Conservation (phyloP, 1,140 invertebrate genomes). For the Parasteatoda tepidariorum region DNA sequence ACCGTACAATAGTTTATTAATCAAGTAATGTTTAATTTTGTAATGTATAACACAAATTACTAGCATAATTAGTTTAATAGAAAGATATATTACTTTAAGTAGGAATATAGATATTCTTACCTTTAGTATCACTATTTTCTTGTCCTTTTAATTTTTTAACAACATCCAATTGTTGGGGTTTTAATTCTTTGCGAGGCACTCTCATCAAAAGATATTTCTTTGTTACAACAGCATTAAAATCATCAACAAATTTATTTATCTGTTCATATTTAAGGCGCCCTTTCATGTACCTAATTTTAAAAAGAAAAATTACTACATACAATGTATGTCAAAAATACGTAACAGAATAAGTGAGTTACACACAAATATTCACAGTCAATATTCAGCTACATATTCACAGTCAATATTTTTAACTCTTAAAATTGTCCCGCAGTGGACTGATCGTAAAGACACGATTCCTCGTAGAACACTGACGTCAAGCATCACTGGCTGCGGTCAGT, state of each 20-base stretch:
- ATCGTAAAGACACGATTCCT: no score
- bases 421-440: background rate
- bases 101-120: no score
- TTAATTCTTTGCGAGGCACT: conserved; percentile 36
- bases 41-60: no score
- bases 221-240: conserved; percentile 20
- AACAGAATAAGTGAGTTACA: background rate
- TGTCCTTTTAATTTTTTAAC: conserved; percentile 20
- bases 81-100: no score
- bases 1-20: no score
- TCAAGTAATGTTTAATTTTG: no score
- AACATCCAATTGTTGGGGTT: background rate
- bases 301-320: background rate
- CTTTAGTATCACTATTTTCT: conserved; percentile 35
- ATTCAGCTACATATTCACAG: background rate
- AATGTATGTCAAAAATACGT: background rate
- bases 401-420: background rate
- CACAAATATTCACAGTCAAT: background rate
- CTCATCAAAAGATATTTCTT: conserved; percentile 16
- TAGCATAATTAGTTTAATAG: no score
- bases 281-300: conserved; percentile 37
- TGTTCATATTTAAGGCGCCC: conserved; percentile 30
- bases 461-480: no score
- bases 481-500: no score
- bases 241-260: conserved; percentile 28